phyloP scores from a whole-genome alignment of 2,797 vertebrate species.

The Picus viridis region DNA sequence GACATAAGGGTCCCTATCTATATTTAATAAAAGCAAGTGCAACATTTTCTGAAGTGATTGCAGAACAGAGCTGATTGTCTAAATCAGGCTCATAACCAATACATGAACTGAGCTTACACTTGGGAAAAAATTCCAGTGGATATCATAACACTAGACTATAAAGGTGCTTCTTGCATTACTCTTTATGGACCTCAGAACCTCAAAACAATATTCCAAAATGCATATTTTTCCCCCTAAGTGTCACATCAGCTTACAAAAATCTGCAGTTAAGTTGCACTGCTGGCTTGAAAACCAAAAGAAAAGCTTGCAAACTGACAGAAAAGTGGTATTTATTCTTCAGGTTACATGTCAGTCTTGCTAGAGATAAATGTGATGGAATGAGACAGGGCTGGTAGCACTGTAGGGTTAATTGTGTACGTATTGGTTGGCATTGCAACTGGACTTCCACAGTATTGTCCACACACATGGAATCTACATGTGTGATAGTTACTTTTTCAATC shows the following conservation, averaged over 20 bases:
- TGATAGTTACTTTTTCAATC: background rate
- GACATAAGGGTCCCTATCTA: slow-evolving; percentile 67
- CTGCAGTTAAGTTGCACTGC: background rate
- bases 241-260: background rate
- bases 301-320: background rate
- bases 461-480: background rate
- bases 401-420: background rate
- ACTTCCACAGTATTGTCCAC: background rate
- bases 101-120: background rate
- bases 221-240: background rate
- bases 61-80: slow-evolving; percentile 41
- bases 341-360: background rate
- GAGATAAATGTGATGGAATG: background rate
- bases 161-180: background rate
- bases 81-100: slow-evolving; percentile 53
- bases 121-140: slow-evolving; percentile 5
- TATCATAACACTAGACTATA: background rate
- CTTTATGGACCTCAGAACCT: background rate
- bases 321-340: background rate
- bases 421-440: background rate
- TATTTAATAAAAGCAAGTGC: slow-evolving; percentile 73
- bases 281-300: background rate
- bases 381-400: background rate
- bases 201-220: background rate
- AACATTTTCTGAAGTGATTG: slow-evolving; percentile 49